Base-by-base conservation (phyloP, 2,888 invertebrate species). In the Lochmaea crataegi region DNA sequence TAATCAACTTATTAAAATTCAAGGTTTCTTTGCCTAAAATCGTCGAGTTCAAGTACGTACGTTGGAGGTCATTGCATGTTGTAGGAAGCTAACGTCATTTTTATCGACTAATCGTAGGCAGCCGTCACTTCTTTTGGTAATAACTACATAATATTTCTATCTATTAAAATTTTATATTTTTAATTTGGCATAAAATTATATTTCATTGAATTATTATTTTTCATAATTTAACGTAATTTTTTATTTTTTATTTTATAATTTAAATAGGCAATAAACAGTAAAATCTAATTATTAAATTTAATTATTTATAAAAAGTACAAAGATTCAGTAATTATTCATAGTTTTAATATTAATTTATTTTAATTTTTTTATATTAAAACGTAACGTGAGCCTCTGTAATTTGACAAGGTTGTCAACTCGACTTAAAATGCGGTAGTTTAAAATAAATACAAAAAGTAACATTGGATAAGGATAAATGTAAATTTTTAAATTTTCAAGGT, bases 321-420 rank as follows among this genome's bases (percentile, higher is more conserved):
- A 32, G 5, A 32, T 32, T 32, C 26, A 26, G 26, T 26, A 26
- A 26, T 26, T 26, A 26, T 26, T 26, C 26, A 26, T 2, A 26
- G 3, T 26, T 26, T 26, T 26, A 26, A 26, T 26, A 3, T 26
- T 3, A 3, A 26, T 26, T 18, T 56, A 6, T 32, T 32, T 32
- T 32, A 26, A 2, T 5, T 32, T 32, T 32, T 32, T 32, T 32
- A 32, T 38, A 38, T 11, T 56, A 22, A 6, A 56, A 18, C 18
- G 26, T 12, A 18, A 57, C 26, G 57, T 58, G 22, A 58, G 22
- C 26, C 16, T 56, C 11, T 63, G 16, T 51, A n/a, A 7, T 51
- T 51, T 56, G 26, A 64, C 69, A 65, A 70, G 70, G 70, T 70
- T 65, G 57, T 53, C 69, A 38, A 64, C 69, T 69, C 26, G 53